Evolutionary conservation across 2,888 invertebrate species (phyloP), one percentile per base, ranked within the genome.

Genomic region (Hypomecis atomaria): DNA sequence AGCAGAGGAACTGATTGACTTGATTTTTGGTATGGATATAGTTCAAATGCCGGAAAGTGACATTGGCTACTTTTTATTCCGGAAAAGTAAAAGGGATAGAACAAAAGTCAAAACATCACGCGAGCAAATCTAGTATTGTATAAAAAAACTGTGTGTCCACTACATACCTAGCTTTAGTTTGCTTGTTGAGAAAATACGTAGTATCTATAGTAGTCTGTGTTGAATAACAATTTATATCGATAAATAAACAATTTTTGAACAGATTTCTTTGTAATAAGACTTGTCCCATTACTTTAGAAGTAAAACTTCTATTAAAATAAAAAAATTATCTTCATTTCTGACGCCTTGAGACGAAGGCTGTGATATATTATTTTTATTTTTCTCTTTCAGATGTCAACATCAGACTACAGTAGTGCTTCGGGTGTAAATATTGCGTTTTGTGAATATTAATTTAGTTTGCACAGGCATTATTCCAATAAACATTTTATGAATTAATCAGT

Each of bases 341-440:
- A 70, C 79, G 76, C 79, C 79, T 67, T 6, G 69, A 74, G 69
- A 57, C 72, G 56, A 76, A 84, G 82, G 70, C 78, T 87, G 80
- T 87, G 87, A 88, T 88, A 86, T 84, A 88, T 88, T 85, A 78
- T 84, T 83, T 73, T 74, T 72, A 72, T 77, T 83, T 81, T 84
- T 89, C 86, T 87, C 81, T 92, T 91, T 62, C 92, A 92, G 92
- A 79, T 89, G 81, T 80, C 23, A 23, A 23, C 23, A 23, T 23
- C 23, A 71, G 76, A 77, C 78, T 67, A 75, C 71, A 54, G 72
- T 77, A 74, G 76, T 78, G 81, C 83, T 82, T 82, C 83, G 77
- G 82, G 79, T 91, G 90, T 91, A 90, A 82, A 89, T 90, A 90
- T 78, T 77, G 83, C 82, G 81, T 78, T 81, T 81, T 85, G 81